Percentiles rank a stretch among this genome's conserved stretches.
phyloP scores from a whole-genome alignment of 2,888 invertebrate species.

The Cyclophora punctaria region DNA sequence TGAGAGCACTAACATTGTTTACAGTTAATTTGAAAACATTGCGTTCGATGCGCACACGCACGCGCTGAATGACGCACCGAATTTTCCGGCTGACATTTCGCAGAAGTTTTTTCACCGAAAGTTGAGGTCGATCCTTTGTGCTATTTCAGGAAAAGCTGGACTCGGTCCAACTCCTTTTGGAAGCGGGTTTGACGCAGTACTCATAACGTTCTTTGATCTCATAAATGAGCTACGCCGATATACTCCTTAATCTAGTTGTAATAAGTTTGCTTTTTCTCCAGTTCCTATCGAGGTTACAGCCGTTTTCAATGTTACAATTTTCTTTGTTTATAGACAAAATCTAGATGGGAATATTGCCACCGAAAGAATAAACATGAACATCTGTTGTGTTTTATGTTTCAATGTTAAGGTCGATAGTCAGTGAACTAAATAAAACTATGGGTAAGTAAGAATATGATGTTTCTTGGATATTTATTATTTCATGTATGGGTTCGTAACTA shows the following conservation, averaged over 20 bases:
- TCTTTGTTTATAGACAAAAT: constrained; percentile 43
- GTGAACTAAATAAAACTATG: too few species aligned
- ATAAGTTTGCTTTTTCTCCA: constrained; percentile 20
- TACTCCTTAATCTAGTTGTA: constrained; percentile 14
- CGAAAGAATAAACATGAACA: constrained; percentile 14
- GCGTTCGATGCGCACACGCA: constrained; percentile 1
- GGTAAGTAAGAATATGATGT: too few species aligned
- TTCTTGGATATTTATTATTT: too few species aligned
- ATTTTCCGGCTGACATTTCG: constrained; percentile 65
- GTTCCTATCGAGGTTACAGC: constrained; percentile 15
- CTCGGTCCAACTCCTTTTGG: constrained; percentile 39
- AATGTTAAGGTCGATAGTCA: background rate
- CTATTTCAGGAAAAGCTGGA: constrained; percentile 72
- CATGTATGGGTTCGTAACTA: too few species aligned
- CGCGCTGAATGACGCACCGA: constrained; percentile 49
- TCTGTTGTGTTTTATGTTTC: constrained; percentile 1
- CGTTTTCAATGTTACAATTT: constrained; percentile 27
- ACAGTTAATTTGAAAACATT: background rate
- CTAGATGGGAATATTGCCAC: constrained; percentile 32
- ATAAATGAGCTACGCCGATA: constrained; percentile 24
- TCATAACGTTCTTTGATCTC: constrained; percentile 52
- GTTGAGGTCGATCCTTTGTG: constrained; percentile 71
- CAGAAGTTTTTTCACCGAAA: constrained; percentile 58
- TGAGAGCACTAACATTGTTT: too few species aligned
- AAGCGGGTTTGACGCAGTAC: constrained; percentile 49